phyloP scores from a whole-genome alignment of 2,888 invertebrate species.

The Itoplectis maculator region DNA sequence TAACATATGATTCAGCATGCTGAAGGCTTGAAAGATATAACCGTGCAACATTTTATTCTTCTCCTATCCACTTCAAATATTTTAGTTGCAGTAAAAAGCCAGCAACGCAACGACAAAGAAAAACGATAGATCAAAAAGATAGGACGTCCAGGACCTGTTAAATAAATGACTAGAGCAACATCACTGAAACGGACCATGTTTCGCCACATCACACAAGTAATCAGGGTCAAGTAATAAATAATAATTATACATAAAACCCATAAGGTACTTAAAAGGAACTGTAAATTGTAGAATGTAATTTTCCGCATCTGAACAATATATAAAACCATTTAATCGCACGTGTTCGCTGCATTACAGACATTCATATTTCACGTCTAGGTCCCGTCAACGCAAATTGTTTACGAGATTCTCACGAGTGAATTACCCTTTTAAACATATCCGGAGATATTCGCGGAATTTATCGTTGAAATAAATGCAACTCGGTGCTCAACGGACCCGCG shows the following conservation, averaged over 20 bases:
- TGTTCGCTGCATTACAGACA: constrained; percentile 40
- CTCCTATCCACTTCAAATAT: too few relatives aligned
- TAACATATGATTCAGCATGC: too few relatives aligned
- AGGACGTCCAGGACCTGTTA: too few relatives aligned
- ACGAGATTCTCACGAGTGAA: constrained; percentile 64
- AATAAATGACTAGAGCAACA: not conserved
- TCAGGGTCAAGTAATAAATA: constrained; percentile 48
- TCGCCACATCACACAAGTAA: constrained; percentile 1
- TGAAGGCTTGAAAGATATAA: too few relatives aligned
- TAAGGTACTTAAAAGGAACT: constrained; percentile 27
- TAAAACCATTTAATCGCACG: constrained; percentile 35
- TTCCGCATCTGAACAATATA: constrained; percentile 37
- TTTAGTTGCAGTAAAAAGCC: too few relatives aligned
- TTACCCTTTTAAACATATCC: constrained; percentile 65
- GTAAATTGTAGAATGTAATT: constrained; percentile 29
- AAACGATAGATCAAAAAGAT: too few relatives aligned
- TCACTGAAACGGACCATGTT: constrained; percentile 1
- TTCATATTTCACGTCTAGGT: constrained; percentile 60
- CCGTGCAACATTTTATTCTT: too few relatives aligned
- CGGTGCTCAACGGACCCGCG: constrained; percentile 53
- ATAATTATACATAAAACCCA: constrained; percentile 43
- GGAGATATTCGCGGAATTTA: constrained; percentile 66
- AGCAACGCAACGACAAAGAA: too few relatives aligned
- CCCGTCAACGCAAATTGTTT: constrained; percentile 64
- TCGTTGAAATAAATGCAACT: constrained; percentile 66